phyloP scores from a whole-genome alignment of 2,888 invertebrate genomes.

The Synanthedon tipuliformis region DNA sequence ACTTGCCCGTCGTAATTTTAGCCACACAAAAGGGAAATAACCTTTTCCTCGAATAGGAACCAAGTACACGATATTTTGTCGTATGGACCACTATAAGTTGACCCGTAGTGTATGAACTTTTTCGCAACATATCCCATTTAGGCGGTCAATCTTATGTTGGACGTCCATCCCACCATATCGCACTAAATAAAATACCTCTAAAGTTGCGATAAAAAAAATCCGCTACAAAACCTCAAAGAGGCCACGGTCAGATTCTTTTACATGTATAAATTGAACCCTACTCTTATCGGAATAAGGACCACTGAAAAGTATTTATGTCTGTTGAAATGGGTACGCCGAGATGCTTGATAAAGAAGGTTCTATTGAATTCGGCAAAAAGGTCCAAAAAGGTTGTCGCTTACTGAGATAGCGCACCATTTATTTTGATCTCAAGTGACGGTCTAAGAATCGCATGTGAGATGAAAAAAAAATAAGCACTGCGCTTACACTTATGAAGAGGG shows the following conservation, averaged over 20 bases:
- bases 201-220: constrained; percentile 1
- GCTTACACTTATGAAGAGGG: not conserved
- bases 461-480: constrained; percentile 3
- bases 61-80: not conserved
- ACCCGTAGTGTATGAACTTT: not conserved
- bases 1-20: not conserved
- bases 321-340: constrained; percentile 8
- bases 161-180: not conserved
- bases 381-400: constrained; percentile 14
- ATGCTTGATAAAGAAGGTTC: constrained; percentile 23
- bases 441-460: constrained; percentile 8
- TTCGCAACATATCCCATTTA: not conserved
- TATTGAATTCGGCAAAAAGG: constrained; percentile 41
- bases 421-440: constrained; percentile 33
- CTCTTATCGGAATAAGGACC: not conserved
- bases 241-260: not conserved
- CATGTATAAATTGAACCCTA: not conserved
- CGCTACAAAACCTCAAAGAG: not conserved
- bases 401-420: constrained; percentile 26
- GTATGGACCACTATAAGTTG: not conserved
- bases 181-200: constrained; percentile 1
- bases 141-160: not conserved
- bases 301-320: not conserved
- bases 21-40: not conserved
- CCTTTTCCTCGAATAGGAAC: not conserved